Percentiles rank a stretch among this genome's conserved stretches.
phyloP scores from a whole-genome alignment of 37 sponge, comb jelly and placozoan genomes.

The Spongilla lacustris region DNA sequence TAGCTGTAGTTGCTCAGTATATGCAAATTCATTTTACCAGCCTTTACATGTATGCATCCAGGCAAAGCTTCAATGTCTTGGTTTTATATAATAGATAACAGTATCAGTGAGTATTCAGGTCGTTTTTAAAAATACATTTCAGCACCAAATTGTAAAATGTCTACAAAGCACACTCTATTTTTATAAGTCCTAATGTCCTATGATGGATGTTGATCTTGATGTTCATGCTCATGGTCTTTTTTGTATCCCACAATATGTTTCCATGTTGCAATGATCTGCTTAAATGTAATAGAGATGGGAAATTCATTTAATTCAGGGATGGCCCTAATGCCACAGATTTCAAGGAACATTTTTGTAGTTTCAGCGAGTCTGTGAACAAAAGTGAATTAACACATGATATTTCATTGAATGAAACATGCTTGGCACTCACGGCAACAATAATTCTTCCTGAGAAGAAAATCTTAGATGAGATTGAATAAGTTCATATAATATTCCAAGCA shows the following conservation, averaged over 20 bases:
- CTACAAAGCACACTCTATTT: too few species aligned
- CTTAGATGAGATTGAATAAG: conserved; percentile 42
- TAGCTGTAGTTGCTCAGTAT: too few species aligned
- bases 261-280: conserved; percentile 47
- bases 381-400: background rate
- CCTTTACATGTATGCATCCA: too few species aligned
- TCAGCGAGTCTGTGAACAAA: conserved; percentile 8
- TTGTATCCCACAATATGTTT: conserved; percentile 42
- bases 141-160: too few species aligned
- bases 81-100: too few species aligned
- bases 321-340: background rate
- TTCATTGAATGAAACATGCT: too few species aligned
- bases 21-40: too few species aligned
- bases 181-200: background rate
- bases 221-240: background rate
- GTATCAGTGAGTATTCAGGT: too few species aligned
- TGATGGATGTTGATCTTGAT: background rate
- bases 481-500: conserved; percentile 59
- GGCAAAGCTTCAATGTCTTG: too few species aligned
- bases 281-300: conserved; percentile 2
- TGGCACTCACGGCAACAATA: too few species aligned
- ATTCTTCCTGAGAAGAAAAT: too few species aligned
- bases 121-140: too few species aligned
- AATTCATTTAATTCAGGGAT: background rate
- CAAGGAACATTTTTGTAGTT: conserved; percentile 5